Conservation (phyloP, 1,140 invertebrate genomes). For the Drosophila serrata region DNA sequence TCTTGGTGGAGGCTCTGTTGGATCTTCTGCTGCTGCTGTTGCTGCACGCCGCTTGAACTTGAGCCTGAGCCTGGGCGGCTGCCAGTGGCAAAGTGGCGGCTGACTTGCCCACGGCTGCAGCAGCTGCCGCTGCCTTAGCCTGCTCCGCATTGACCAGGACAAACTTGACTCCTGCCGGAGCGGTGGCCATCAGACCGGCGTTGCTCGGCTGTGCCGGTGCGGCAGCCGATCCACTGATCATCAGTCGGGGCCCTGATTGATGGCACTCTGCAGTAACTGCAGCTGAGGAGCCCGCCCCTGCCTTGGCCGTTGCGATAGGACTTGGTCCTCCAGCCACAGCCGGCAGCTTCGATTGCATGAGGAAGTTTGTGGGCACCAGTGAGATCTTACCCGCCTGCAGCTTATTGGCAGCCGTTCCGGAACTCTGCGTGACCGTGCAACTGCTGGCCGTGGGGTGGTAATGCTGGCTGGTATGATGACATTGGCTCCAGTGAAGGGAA, state of each 20-base stretch:
- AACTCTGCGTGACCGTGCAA: slow-evolving; percentile 22
- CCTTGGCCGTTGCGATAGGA: slow-evolving; percentile 33
- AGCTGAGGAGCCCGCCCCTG: slow-evolving; percentile 40
- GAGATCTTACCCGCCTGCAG: slow-evolving; percentile 74
- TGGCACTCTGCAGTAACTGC: slow-evolving; percentile 70
- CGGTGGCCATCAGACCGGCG: slow-evolving; percentile 61
- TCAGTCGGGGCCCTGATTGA: slow-evolving; percentile 69
- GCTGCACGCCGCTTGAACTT: slow-evolving; percentile 31
- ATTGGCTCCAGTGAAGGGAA: slow-evolving; percentile 66
- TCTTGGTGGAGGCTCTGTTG: slow-evolving; percentile 46
- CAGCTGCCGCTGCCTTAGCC: slow-evolving; percentile 60
- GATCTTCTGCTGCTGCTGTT: slow-evolving; percentile 48
- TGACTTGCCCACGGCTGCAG: slow-evolving; percentile 52
- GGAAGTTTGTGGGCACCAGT: slow-evolving; percentile 80
- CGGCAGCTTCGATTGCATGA: slow-evolving; percentile 76
- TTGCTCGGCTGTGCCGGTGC: slow-evolving; percentile 50
- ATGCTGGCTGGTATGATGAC: slow-evolving; percentile 66
- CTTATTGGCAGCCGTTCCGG: slow-evolving; percentile 26
- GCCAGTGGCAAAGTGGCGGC: slow-evolving; percentile 38
- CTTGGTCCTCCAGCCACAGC: slow-evolving; percentile 29
- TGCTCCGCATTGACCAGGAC: slow-evolving; percentile 79
- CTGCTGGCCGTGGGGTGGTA: slow-evolving; percentile 40
- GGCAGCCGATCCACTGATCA: slow-evolving; percentile 60
- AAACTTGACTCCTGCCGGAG: slow-evolving; percentile 76
- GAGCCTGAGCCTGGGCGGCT: slow-evolving; percentile 38